Conservation (phyloP, 2,888 invertebrate genomes). For the Pandemis heparana region DNA sequence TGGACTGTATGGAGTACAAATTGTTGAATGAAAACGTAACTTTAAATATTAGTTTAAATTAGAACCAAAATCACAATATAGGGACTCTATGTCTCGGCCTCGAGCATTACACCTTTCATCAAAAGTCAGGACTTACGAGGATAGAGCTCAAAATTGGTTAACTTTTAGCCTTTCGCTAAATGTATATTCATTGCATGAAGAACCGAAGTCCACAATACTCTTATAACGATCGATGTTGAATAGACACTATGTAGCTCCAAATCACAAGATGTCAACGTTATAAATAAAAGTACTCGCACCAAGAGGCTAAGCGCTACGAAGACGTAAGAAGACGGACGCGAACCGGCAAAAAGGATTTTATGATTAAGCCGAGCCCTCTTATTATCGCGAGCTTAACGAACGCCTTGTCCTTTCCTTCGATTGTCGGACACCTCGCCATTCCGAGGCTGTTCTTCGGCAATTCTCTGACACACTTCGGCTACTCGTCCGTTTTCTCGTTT, state of each 20-base stretch:
- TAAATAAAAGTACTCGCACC: background rate
- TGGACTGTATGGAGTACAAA: no score
- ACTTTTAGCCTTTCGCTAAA: no score
- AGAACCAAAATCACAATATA: no score
- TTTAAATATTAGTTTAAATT: no score
- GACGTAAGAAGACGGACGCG: slow-evolving; percentile 31
- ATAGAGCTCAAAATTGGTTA: no score
- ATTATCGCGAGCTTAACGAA: slow-evolving; percentile 39
- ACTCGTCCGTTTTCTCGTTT: slow-evolving; percentile 13
- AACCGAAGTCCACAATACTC: no score
- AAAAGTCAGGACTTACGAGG: no score
- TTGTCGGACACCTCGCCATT: slow-evolving; percentile 32
- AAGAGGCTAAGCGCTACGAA: slow-evolving; percentile 20
- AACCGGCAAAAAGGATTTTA: slow-evolving; percentile 36
- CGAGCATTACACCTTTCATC: no score
- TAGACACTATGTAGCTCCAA: background rate
- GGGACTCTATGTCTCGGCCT: no score
- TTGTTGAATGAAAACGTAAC: no score
- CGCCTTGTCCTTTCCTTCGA: slow-evolving; percentile 29
- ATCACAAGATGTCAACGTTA: background rate
- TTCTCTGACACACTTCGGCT: slow-evolving; percentile 16
- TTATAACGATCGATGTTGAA: background rate
- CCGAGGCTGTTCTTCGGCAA: slow-evolving; percentile 8
- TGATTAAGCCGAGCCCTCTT: slow-evolving; percentile 41
- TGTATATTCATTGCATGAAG: no score